Conservation (phyloP, 2,797 vertebrate genomes). For the Percopsis omiscomaycus region DNA sequence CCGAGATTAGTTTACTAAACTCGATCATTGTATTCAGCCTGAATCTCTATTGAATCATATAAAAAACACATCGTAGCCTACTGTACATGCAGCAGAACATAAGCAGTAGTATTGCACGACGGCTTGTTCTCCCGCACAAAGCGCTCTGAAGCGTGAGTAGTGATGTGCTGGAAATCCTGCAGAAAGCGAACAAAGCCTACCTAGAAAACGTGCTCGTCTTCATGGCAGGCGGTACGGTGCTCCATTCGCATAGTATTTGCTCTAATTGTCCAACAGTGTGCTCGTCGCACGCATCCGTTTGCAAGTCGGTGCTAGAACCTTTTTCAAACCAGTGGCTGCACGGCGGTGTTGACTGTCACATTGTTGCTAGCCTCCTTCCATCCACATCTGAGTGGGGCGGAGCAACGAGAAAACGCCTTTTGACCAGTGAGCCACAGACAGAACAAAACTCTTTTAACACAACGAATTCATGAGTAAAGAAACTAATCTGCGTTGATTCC, state of each 20-base stretch:
- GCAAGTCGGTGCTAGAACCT: conserved; percentile 17
- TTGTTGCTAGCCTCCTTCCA: conserved; percentile 58
- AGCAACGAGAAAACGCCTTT: conserved; percentile 33
- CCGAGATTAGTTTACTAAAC: too few relatives aligned
- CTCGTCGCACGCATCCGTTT: conserved; percentile 25
- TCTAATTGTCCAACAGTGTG: conserved; percentile 41
- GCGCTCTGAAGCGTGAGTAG: conserved; percentile 34
- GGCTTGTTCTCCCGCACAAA: conserved; percentile 36
- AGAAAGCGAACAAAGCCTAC: conserved; percentile 65
- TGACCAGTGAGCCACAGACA: background rate
- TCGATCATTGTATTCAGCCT: too few relatives aligned
- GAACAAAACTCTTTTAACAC: background rate
- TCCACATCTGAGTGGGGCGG: conserved; percentile 62
- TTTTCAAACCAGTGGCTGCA: background rate
- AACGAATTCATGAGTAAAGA: too few relatives aligned
- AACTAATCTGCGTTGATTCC: too few relatives aligned
- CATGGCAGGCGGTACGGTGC: conserved; percentile 34
- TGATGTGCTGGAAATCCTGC: conserved; percentile 34
- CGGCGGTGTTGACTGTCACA: conserved; percentile 61
- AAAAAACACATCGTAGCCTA: background rate
- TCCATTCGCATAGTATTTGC: conserved; percentile 47
- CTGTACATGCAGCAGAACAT: background rate
- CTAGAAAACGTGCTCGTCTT: conserved; percentile 50
- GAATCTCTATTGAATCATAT: too few relatives aligned
- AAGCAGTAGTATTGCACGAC: background rate